Percentiles rank a stretch among this genome's conserved stretches.
Conservation (phyloP, 2,888 invertebrate species). For the Drosophila pegasa region DNA sequence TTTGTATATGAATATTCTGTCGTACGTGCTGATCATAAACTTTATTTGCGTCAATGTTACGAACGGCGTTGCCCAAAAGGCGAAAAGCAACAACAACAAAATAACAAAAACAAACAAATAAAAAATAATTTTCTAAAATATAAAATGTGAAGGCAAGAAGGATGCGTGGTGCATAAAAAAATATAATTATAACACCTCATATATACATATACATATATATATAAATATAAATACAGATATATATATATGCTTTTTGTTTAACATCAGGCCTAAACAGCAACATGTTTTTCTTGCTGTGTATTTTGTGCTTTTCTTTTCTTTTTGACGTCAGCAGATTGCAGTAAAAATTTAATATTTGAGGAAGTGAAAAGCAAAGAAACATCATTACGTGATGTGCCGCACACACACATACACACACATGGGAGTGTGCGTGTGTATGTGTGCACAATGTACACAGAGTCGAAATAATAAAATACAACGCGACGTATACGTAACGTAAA, state of each 20-base stretch:
- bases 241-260: conserved; percentile 11
- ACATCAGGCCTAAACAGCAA: conserved; percentile 38
- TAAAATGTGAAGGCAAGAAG: conserved; percentile 62
- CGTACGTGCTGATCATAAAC: conserved; percentile 77
- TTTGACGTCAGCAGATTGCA: conserved; percentile 49
- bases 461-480: conserved; percentile 58
- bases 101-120: conserved; percentile 62
- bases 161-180: conserved; percentile 72
- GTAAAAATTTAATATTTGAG: conserved; percentile 73
- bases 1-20: conserved; percentile 40
- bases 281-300: conserved; percentile 32
- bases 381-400: conserved; percentile 69
- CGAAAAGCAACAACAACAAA: conserved; percentile 7
- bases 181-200: conserved; percentile 73
- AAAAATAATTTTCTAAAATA: conserved; percentile 75
- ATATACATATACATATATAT: conserved; percentile 1
- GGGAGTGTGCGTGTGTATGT: conserved; percentile 1
- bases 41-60: conserved; percentile 65
- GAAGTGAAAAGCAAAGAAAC: conserved; percentile 72
- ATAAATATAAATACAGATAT: background rate
- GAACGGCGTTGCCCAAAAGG: conserved; percentile 13
- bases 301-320: conserved; percentile 9
- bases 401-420: conserved; percentile 28
- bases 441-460: conserved; percentile 37
- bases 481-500: conserved; percentile 62